These are phyloP conservation scores for Bembecia ichneumoniformis DNA, from an alignment of 2,888 invertebrate species.

Conservation along the genomic window DNA sequence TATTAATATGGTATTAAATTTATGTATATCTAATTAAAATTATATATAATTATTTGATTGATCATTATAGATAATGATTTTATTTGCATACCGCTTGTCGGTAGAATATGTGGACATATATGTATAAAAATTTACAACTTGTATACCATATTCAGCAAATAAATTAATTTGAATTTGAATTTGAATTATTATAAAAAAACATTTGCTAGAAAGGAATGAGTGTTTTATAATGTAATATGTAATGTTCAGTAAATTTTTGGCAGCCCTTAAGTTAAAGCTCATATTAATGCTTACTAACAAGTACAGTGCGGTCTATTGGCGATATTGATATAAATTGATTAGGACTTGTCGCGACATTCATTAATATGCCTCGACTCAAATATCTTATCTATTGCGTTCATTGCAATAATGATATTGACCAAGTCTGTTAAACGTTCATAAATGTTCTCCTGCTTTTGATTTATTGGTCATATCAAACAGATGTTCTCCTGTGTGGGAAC, in stretches of 20 bases:
- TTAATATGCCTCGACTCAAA: conserved; percentile 54
- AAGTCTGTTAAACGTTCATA: conserved; percentile 11
- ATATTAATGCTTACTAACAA: conserved; percentile 63
- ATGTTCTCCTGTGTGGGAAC: conserved; percentile 7
- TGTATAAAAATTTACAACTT: no score
- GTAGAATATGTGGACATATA: no score
- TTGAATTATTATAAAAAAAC: no score
- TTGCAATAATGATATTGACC: conserved; percentile 46
- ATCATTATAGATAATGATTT: no score
- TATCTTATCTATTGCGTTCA: conserved; percentile 54
- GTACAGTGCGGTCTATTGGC: conserved; percentile 54
- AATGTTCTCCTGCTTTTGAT: conserved; percentile 3
- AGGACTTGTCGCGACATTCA: conserved; percentile 59
- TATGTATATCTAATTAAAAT: no score
- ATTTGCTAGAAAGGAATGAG: no score
- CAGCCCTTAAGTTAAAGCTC: conserved; percentile 58
- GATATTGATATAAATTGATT: conserved; percentile 72
- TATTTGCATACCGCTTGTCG: no score
- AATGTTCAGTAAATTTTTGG: conserved; percentile 3
- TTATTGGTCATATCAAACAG: conserved; percentile 10
- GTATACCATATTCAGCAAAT: no score
- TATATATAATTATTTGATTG: no score
- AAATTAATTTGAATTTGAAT: no score
- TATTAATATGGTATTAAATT: no score
- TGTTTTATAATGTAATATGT: not conserved